These are phyloP conservation scores for Scaptomyza polygonia DNA, from an alignment of 2,888 invertebrate species.

Conservation along the genomic window DNA sequence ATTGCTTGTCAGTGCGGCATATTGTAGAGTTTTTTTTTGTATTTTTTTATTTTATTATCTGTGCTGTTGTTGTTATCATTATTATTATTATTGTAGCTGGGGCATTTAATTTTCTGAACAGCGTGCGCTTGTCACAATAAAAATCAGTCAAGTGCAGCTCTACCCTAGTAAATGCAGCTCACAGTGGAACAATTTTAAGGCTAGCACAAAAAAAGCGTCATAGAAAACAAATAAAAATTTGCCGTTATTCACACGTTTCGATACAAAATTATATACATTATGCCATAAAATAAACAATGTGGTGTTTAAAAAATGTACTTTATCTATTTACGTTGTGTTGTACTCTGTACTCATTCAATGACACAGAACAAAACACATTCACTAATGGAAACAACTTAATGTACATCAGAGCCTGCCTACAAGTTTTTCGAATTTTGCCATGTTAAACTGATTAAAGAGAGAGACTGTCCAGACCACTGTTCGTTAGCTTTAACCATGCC, in stretches of 20 bases:
- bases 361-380: not conserved
- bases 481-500: slow-evolving; percentile 50
- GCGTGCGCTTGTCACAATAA: slow-evolving; percentile 75
- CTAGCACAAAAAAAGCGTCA: no score
- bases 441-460: not conserved
- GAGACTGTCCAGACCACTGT: slow-evolving; percentile 3
- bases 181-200: slow-evolving; percentile 14
- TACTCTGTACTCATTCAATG: not conserved
- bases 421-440: not conserved
- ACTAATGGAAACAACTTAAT: not conserved
- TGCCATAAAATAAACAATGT: not conserved
- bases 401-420: not conserved
- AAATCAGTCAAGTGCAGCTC: slow-evolving; percentile 74
- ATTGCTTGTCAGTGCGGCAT: slow-evolving; percentile 71
- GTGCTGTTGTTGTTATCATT: slow-evolving; percentile 36
- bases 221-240: not conserved
- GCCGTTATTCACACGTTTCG: not conserved
- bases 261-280: not conserved
- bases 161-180: slow-evolving; percentile 29
- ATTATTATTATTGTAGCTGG: slow-evolving; percentile 53
- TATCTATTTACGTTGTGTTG: not conserved
- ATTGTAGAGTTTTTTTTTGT: no score
- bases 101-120: slow-evolving; percentile 72
- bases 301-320: no score
- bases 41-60: slow-evolving; percentile 50